Conservation (phyloP, 2,113 vertebrate genomes). For the Terrapene triunguis region DNA sequence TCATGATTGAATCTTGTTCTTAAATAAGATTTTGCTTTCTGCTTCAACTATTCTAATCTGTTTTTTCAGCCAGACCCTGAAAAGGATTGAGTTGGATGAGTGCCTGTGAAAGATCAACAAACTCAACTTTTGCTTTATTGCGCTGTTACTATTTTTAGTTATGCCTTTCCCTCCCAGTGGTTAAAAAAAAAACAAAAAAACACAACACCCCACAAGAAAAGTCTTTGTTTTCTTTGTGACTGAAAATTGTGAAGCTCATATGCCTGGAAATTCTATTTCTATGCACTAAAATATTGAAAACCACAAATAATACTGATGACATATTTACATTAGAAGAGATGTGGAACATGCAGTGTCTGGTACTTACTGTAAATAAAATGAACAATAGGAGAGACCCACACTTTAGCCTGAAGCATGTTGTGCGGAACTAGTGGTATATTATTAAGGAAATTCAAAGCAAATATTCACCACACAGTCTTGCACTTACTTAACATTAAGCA, state of each 20-base stretch:
- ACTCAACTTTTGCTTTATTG: constrained; percentile 3
- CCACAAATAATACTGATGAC: not conserved
- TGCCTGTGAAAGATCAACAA: not conserved
- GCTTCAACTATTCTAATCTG: not conserved
- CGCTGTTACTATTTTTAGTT: not conserved
- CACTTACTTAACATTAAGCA: not conserved
- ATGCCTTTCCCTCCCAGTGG: not conserved
- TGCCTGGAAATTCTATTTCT: not conserved
- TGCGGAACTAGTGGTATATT: not conserved
- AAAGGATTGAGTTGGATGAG: constrained; percentile 18
- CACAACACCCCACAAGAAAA: not conserved
- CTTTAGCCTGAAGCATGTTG: not conserved
- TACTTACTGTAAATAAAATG: not conserved
- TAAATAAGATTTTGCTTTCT: not conserved
- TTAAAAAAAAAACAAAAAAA: not conserved
- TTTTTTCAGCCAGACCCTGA: not conserved
- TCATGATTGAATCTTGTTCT: not conserved
- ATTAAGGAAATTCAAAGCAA: not conserved
- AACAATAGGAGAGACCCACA: not conserved
- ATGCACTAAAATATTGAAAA: not conserved
- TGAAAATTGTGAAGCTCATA: not conserved
- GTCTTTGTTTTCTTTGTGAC: not conserved
- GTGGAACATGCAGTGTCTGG: not conserved
- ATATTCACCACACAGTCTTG: not conserved
- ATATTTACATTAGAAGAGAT: not conserved